phyloP scores from a whole-genome alignment of 2,797 vertebrate genomes.

The Crax fasciolata region DNA sequence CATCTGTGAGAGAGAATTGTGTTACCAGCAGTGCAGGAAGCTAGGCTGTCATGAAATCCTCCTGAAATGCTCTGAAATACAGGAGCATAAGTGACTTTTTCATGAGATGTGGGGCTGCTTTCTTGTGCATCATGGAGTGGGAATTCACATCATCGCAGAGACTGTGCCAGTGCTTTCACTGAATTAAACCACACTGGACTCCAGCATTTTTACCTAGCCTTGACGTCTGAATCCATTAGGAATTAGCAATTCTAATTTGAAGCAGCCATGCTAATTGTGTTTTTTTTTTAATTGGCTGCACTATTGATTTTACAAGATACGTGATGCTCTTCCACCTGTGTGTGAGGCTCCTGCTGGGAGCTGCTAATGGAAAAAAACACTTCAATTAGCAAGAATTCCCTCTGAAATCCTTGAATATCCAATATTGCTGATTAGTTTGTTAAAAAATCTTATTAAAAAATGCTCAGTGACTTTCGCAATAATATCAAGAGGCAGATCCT shows the following conservation, averaged over 20 bases:
- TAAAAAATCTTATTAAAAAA: constrained; percentile 68
- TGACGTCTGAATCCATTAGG: constrained; percentile 50
- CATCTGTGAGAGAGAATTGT: neutral
- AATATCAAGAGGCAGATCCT: constrained; percentile 45
- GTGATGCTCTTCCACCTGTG: constrained; percentile 52
- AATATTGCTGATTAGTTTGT: constrained; percentile 71
- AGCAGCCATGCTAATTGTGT: constrained; percentile 37
- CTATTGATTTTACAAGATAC: constrained; percentile 62
- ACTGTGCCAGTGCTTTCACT: neutral
- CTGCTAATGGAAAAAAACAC: constrained; percentile 59
- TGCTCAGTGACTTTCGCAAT: constrained; percentile 47
- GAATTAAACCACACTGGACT: neutral
- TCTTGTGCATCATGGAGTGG: neutral
- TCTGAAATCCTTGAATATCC: constrained; percentile 74
- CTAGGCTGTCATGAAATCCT: neutral
- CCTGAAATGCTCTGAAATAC: neutral
- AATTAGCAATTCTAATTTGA: constrained; percentile 67
- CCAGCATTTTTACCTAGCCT: neutral
- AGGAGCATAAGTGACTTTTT: neutral
- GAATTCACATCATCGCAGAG: neutral
- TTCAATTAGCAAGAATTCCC: constrained; percentile 74
- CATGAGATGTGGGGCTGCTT: neutral
- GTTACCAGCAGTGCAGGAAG: neutral
- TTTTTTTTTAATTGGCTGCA: constrained; percentile 26
- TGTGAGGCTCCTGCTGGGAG: constrained; percentile 55